phyloP scores from a whole-genome alignment of 2,113 vertebrate species.

The Nibea albiflora region DNA sequence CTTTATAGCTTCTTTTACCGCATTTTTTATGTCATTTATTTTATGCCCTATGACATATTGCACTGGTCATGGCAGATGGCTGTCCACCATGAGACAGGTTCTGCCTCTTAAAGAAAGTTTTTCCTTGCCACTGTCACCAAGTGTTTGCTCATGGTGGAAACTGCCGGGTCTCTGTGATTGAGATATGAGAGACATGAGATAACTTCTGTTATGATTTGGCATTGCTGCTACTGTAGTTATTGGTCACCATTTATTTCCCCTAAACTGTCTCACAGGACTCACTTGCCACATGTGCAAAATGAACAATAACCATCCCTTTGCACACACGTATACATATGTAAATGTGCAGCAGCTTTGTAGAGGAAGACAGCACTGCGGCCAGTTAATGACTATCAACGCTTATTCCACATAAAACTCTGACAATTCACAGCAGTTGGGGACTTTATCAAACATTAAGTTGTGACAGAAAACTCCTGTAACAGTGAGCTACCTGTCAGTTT shows the following conservation, averaged over 20 bases:
- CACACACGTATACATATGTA: not conserved
- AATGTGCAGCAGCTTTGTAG: conserved; percentile 6
- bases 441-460: conserved; percentile 31
- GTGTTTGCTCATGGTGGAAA: too few relatives aligned
- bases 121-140: not conserved
- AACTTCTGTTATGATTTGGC: too few relatives aligned
- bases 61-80: not conserved
- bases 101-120: too few relatives aligned
- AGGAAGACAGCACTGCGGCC: not conserved
- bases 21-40: not conserved
- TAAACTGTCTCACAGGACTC: not conserved
- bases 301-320: not conserved
- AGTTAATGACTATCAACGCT: not conserved
- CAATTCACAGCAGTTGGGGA: conserved; percentile 13
- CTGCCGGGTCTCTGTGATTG: too few relatives aligned
- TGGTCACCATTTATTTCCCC: conserved; percentile 1
- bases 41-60: not conserved
- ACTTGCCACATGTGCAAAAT: conserved; percentile 9
- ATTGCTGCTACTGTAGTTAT: conserved; percentile 22
- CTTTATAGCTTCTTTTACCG: not conserved
- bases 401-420: conserved; percentile 1
- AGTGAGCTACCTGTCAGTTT: conserved; percentile 25
- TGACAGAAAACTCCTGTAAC: conserved; percentile 23
- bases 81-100: too few relatives aligned
- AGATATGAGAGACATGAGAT: too few relatives aligned